Percentiles rank a stretch among this genome's conserved stretches.
Conservation (phyloP, 2,888 invertebrate genomes). For the Metacarcinus magister region DNA sequence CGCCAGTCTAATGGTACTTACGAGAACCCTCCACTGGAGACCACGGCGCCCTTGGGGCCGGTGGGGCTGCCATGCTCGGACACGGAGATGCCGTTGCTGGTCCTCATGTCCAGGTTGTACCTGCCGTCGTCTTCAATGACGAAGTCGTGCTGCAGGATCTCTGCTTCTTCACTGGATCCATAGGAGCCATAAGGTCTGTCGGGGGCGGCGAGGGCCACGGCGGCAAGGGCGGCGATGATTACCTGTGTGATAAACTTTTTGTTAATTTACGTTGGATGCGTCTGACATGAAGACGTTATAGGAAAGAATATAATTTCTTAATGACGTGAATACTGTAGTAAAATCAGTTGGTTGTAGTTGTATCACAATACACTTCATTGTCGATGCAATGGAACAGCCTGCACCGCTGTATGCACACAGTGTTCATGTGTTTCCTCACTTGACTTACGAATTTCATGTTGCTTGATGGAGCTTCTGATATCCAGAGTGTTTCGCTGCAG, state of each 20-base stretch:
- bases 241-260: conserved; percentile 12
- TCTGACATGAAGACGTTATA: background rate
- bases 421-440: background rate
- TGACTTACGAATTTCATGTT: background rate
- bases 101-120: conserved; percentile 72
- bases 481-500: background rate
- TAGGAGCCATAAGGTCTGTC: conserved; percentile 11
- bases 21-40: conserved; percentile 67
- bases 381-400: background rate
- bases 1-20: conserved; percentile 50
- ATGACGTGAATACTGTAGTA: too few species aligned
- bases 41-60: conserved; percentile 63
- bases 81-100: background rate
- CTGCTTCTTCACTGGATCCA: conserved; percentile 61
- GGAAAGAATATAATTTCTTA: too few species aligned
- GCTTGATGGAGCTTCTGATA: background rate
- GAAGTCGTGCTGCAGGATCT: background rate
- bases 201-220: conserved; percentile 72
- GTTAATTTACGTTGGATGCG: background rate
- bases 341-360: background rate
- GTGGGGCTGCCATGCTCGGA: conserved; percentile 65
- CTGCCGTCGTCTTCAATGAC: conserved; percentile 63
- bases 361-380: background rate
- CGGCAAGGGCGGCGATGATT: conserved; percentile 61
- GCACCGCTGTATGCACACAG: background rate